Percentiles rank a stretch among this genome's conserved stretches.
Conservation (phyloP, 2,113 vertebrate genomes). For the Callithrix jacchus region DNA sequence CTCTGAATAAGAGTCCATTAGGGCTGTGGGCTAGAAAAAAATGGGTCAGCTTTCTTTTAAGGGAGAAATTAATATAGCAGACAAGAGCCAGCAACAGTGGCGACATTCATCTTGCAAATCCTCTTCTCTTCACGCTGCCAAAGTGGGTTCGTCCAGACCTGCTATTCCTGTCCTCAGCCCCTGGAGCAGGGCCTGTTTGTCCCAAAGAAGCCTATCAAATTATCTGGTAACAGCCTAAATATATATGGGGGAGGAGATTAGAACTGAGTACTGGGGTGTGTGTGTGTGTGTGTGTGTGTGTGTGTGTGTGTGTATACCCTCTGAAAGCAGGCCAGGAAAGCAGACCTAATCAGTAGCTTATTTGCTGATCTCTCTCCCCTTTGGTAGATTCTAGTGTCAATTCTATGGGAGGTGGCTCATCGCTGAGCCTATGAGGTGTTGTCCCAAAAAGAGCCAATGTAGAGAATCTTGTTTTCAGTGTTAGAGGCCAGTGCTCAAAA, state of each 20-base stretch:
- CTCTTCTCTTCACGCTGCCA: slow-evolving; percentile 50
- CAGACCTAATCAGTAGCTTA: not conserved
- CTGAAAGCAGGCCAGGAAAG: not conserved
- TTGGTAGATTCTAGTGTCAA: not conserved
- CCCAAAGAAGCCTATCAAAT: slow-evolving; percentile 53
- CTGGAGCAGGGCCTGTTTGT: slow-evolving; percentile 44
- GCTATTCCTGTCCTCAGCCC: slow-evolving; percentile 50
- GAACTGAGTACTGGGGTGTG: not conserved
- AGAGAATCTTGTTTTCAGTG: not conserved
- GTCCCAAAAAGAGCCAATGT: not conserved
- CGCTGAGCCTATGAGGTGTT: not conserved
- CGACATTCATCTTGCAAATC: slow-evolving; percentile 25
- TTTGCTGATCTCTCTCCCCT: not conserved
- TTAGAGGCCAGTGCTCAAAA: not conserved
- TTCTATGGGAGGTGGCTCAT: not conserved
- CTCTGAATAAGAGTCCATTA: slow-evolving; percentile 65
- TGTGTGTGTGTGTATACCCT: fast-evolving
- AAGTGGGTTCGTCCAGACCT: slow-evolving; percentile 27
- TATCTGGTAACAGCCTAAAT: slow-evolving; percentile 9
- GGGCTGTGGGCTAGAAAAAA: slow-evolving; percentile 62
- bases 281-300: not conserved
- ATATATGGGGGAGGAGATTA: slow-evolving; percentile 7
- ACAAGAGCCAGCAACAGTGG: not conserved
- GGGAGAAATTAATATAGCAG: slow-evolving; percentile 44
- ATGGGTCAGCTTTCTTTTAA: slow-evolving; percentile 73